phyloP scores from a whole-genome alignment of 92 coral and sea anemone genomes.

The Palythoa grandiflora region DNA sequence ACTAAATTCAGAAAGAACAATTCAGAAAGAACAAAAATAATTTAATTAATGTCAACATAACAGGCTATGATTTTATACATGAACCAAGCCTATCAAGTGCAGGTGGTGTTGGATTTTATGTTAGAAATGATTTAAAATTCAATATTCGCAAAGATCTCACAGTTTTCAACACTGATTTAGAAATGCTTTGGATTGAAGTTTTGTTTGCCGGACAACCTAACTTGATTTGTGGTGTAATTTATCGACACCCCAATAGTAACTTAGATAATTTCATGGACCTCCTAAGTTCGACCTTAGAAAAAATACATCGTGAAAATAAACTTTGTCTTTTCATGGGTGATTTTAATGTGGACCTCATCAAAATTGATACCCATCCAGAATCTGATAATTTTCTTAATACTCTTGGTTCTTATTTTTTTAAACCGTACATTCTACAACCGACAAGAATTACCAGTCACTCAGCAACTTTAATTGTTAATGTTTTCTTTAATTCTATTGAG shows the following conservation, averaged over 20 bases:
- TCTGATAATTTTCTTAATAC: slow-evolving; percentile 35
- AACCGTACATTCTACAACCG: slow-evolving; percentile 39
- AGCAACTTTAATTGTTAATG: background rate
- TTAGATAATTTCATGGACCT: slow-evolving; percentile 32
- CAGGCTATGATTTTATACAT: slow-evolving; percentile 11
- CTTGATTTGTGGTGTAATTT: slow-evolving; percentile 39
- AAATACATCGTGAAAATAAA: slow-evolving; percentile 33
- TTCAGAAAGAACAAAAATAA: background rate
- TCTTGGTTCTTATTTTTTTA: slow-evolving; percentile 23
- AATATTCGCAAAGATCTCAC: background rate
- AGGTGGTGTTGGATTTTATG: slow-evolving; percentile 8
- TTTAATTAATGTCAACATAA: background rate
- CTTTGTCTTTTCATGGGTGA: slow-evolving; percentile 43
- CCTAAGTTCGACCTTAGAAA: slow-evolving; percentile 23
- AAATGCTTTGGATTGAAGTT: slow-evolving; percentile 44
- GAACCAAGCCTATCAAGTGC: slow-evolving; percentile 17
- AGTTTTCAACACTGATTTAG: background rate
- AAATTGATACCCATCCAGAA: slow-evolving; percentile 11
- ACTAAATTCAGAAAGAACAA: slow-evolving; percentile 3
- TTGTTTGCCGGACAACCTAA: slow-evolving; percentile 8
- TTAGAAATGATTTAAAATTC: background rate
- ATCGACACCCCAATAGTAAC: slow-evolving; percentile 43
- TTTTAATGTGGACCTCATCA: slow-evolving; percentile 37
- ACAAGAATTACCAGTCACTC: slow-evolving; percentile 38
- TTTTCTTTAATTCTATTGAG: background rate